Base-by-base conservation (phyloP, 2,888 invertebrate genomes). In the Furcula furcula region DNA sequence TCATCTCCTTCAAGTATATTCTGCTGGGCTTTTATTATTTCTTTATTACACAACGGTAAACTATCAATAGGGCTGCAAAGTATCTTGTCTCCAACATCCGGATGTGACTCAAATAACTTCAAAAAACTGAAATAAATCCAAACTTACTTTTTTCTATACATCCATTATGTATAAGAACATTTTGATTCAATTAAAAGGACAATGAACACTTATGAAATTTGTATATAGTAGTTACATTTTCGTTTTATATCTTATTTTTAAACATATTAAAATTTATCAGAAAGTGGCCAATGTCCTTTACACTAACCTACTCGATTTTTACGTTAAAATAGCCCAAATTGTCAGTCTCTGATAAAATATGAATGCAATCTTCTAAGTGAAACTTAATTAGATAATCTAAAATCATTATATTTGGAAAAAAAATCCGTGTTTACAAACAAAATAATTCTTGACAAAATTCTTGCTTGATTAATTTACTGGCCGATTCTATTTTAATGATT, bases 241-340 rank as follows among this genome's bases (percentile, higher is more conserved):
- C n/a, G n/a, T n/a, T n/a, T n/a, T n/a, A n/a, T n/a, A n/a, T n/a
- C n/a, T n/a, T n/a, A n/a, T n/a, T n/a, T n/a, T n/a, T n/a, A n/a
- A n/a, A n/a, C n/a, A n/a, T n/a, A n/a, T n/a, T n/a, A n/a, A n/a
- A n/a, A n/a, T n/a, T n/a, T n/a, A n/a, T n/a, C n/a, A n/a, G n/a
- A n/a, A n/a, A n/a, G n/a, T n/a, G n/a, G n/a, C n/a, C n/a, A n/a
- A n/a, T n/a, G n/a, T n/a, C n/a, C n/a, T n/a, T n/a, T n/a, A n/a
- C n/a, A n/a, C n/a, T n/a, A n/a, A 79, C 90, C 90, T 89, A 95
- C 95, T 94, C 93, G 30, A 95, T 90, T 63, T 91, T 90, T 29
- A 95, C 82, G 21, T 91, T 90, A 58, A 90, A 94, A 67, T 93
- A 92, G 33, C 91, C 90, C 26, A 90, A 77, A 32, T 78, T 82